A percentile compares a stretch with the other conserved stretches of the same genome.
Conservation (phyloP, 1,140 invertebrate species). For the Oncopeltus fasciatus region DNA sequence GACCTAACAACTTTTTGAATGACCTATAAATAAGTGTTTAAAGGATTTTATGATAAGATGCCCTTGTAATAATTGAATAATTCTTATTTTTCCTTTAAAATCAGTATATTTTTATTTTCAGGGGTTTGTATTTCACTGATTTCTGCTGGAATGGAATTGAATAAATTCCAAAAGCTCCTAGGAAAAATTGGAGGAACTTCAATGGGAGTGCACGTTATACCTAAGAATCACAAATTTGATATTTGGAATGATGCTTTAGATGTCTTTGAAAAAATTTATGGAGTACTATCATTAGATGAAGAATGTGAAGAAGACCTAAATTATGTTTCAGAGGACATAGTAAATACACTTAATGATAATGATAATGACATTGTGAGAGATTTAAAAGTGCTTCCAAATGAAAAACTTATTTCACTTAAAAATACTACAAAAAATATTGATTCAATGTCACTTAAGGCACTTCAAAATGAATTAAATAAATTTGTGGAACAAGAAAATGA, state of each 20-base stretch:
- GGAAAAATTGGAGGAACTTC: background rate
- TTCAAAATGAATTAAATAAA: background rate
- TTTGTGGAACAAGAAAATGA: background rate
- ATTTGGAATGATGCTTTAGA: conserved; percentile 27
- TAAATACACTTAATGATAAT: no score
- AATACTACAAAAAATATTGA: background rate
- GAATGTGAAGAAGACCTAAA: no score
- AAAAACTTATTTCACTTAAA: no score
- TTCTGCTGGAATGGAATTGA: conserved; percentile 39
- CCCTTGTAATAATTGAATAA: no score
- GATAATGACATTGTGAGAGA: no score
- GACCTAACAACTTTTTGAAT: no score
- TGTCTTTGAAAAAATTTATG: conserved; percentile 46
- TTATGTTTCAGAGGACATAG: no score
- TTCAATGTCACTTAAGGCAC: background rate
- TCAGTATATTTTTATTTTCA: conserved; percentile 9
- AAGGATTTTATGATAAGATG: no score
- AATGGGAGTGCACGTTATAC: conserved; percentile 2
- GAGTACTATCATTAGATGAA: conserved; percentile 29
- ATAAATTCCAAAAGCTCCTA: conserved; percentile 41
- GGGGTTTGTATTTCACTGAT: conserved; percentile 47
- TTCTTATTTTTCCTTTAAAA: no score
- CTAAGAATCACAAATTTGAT: background rate
- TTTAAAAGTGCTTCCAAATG: no score
- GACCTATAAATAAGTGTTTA: no score